Percentiles rank a stretch among this genome's conserved stretches.
These are phyloP conservation scores for Corticium candelabrum DNA, from an alignment of 37 sponge, comb jelly and placozoan species.

Conservation along the genomic window DNA sequence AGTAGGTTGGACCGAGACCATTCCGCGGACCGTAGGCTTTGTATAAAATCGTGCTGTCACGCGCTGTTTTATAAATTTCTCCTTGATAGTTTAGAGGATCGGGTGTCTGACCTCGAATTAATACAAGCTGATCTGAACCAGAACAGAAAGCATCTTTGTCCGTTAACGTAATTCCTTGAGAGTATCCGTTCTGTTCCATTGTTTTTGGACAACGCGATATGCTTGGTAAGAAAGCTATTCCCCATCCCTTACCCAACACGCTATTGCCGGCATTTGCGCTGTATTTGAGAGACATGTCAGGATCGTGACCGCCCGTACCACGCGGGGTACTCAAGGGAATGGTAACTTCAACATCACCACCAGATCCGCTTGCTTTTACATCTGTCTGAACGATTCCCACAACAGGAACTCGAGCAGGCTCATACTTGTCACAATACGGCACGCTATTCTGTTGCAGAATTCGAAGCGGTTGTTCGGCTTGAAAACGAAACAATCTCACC, in stretches of 20 bases:
- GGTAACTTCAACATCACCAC: too few species aligned
- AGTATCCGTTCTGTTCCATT: neutral
- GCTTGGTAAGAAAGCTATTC: neutral
- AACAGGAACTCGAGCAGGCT: too few species aligned
- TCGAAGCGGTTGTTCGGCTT: too few species aligned
- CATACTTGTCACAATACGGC: too few species aligned
- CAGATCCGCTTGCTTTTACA: too few species aligned
- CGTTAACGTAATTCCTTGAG: neutral
- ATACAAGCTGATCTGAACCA: neutral
- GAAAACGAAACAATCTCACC: too few species aligned
- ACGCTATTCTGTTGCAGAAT: too few species aligned
- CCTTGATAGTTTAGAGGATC: neutral
- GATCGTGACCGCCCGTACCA: neutral
- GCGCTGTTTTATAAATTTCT: neutral
- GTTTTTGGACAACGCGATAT: neutral
- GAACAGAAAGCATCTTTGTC: neutral
- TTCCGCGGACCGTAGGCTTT: neutral
- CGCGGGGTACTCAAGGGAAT: neutral
- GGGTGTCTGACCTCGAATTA: neutral
- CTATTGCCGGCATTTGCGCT: neutral
- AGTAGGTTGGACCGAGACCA: neutral
- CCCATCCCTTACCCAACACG: neutral
- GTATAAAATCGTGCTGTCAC: neutral
- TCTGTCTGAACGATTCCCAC: too few species aligned
- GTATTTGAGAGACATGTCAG: neutral